Evolutionary conservation across 2,888 invertebrate genomes (phyloP), one percentile per base, ranked within the genome.

Genomic region (Nephrotoma appendiculata): DNA sequence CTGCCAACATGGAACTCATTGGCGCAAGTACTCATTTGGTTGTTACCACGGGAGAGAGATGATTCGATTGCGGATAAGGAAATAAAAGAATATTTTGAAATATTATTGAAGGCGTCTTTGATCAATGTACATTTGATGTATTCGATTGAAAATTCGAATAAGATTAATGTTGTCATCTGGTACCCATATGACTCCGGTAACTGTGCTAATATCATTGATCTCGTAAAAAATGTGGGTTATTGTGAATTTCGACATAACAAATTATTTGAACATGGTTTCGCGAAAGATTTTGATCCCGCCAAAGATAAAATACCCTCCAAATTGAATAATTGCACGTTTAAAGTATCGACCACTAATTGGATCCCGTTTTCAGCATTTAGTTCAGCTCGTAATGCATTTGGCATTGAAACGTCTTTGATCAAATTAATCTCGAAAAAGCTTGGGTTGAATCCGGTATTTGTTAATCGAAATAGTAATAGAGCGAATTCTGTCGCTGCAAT

Each of bases 181-280:
- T 91, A 91, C 88, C 92, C 92, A 0, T 91, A 91, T 89, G 90
- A 91, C 86, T 89, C 90, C 48, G 90, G 90, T 45, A 89, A 90
- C 87, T 92, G 91, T 87, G 91, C 91, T 0, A 89, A 89, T 88
- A 88, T 89, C 3, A 88, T 86, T 5, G 12, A 5, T 6, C 41
- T 31, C 0, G 11, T 86, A 11, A 9, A 45, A 48, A 45, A 41
- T 31, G n/a, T 86, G 31, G 48, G 48, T 41, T 87, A 87, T n/a
- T 87, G 87, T 43, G 57, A 48, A 48, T 71, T 71, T 19, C 5
- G 1, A 4, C 7, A 86, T 1, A 15, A 48, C 11, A 19, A 45
- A 7, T 19, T 19, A 31, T n/a, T n/a, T 43, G 44, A 57, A 43
- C n/a, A 57, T 6, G 9, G 15, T 45, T 11, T 7, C 9, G 85